These are phyloP conservation scores for Vulpes ferrilata DNA, from an alignment of 2,113 vertebrate genomes.

Conservation along the genomic window DNA sequence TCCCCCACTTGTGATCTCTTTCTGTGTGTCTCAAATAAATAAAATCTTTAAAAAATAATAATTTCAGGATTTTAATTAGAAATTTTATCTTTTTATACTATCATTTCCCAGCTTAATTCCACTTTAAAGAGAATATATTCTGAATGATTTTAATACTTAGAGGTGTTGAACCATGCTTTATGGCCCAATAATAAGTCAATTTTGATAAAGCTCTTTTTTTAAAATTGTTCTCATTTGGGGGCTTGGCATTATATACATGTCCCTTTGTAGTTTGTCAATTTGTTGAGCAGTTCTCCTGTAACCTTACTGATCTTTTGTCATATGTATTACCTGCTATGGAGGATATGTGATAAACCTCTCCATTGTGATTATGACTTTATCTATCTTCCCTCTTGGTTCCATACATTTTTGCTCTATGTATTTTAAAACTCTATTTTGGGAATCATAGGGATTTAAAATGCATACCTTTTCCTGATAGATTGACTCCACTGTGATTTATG, in stretches of 20 bases:
- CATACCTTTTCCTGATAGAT: background rate
- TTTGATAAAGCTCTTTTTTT: background rate
- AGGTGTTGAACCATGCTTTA: background rate
- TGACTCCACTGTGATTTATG: background rate
- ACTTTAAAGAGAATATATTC: background rate
- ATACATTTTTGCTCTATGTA: background rate
- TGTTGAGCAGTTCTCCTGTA: too few species aligned
- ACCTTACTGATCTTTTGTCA: background rate
- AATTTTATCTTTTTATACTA: background rate
- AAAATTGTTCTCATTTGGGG: background rate
- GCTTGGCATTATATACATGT: background rate
- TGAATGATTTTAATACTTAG: background rate
- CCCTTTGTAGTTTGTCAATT: background rate
- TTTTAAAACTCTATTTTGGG: background rate
- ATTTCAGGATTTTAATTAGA: background rate
- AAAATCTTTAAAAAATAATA: background rate
- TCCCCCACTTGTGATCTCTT: background rate
- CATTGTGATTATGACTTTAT: background rate
- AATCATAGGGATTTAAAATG: background rate
- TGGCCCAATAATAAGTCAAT: background rate
- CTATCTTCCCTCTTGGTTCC: background rate
- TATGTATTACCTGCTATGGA: background rate
- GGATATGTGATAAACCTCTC: background rate
- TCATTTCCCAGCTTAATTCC: background rate
- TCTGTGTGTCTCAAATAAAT: background rate